Base-by-base conservation (phyloP, 1,140 invertebrate genomes). In the Rhopalosiphum maidis region DNA sequence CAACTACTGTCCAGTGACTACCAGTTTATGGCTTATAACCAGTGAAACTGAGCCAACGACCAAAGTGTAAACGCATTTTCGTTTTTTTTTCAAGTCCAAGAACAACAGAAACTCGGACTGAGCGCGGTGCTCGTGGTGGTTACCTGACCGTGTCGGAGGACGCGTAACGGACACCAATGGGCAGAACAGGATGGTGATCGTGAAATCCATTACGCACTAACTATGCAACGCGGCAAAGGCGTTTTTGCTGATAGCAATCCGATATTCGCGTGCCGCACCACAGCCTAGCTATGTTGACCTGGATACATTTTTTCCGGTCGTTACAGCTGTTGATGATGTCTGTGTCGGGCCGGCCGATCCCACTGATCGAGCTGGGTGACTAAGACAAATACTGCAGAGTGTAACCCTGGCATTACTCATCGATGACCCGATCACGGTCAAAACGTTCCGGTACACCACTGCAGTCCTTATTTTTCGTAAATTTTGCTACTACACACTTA, bases 171-270 rank as follows among this genome's bases (percentile, higher is more conserved):
- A 97, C 97, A 0, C 98, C 98, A 0, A 94, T 98, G 51, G 97
- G 97, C 0, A 98, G 95, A 97, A 97, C 3, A 98, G 97, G 68
- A 98, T 98, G 94, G 98, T 98, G 97, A 94, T 98, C 82, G 96
- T 97, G 0, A 98, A 98, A 96, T 97, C 96, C 55, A 99, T 98
- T 0, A 97, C 98, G 37, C 95, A 98, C 60, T 96, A 98, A 98
- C 96, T 98, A 68, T 99, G 98, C 95, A 98, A 97, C 90, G 98
- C 98, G 1, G 97, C 98, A 1, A 98, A 98, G 95, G 98, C 98
- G 0, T 99, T 99, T 94, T 95, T 99, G 1, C 95, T 97, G 91
- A 30, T 96, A 97, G 60, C 96, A 98, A 41, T 95, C 95, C 30
- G 99, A 99, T 94, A 95, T 99, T 1, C 97, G 98, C 94, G 96